A percentile compares a stretch with the other conserved stretches of the same genome.
Conservation (phyloP, 2,113 vertebrate genomes). For the Nothoprocta perdicaria region DNA sequence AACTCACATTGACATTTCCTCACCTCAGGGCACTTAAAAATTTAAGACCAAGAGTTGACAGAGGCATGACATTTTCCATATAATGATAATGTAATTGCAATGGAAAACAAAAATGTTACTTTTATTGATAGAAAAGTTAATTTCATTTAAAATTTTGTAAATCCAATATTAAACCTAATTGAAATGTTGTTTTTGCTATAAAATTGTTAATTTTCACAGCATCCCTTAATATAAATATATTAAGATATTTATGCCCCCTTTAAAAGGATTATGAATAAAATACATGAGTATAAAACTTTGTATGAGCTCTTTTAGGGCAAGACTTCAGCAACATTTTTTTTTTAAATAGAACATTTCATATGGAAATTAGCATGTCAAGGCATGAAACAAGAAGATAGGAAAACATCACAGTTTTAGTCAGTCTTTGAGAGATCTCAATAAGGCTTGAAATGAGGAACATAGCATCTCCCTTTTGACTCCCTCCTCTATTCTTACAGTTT, state of each 20-base stretch:
- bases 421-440: background rate
- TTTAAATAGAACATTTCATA: fast-evolving
- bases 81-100: background rate
- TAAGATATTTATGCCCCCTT: background rate
- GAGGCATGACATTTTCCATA: background rate
- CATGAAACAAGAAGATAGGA: fast-evolving
- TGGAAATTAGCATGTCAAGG: background rate
- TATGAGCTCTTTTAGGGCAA: background rate
- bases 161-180: background rate
- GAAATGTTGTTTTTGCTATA: background rate
- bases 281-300: fast-evolving
- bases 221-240: background rate
- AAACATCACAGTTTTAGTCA: background rate
- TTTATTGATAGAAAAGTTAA: background rate
- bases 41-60: background rate
- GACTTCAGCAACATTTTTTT: background rate
- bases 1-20: background rate
- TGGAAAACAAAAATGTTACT: background rate
- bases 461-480: background rate
- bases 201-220: background rate
- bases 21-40: background rate
- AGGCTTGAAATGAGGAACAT: background rate
- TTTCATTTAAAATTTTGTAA: background rate
- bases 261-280: background rate
- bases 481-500: background rate